These are phyloP conservation scores for Austrofundulus limnaeus DNA, from an alignment of 2,113 vertebrate genomes.

Conservation along the genomic window DNA sequence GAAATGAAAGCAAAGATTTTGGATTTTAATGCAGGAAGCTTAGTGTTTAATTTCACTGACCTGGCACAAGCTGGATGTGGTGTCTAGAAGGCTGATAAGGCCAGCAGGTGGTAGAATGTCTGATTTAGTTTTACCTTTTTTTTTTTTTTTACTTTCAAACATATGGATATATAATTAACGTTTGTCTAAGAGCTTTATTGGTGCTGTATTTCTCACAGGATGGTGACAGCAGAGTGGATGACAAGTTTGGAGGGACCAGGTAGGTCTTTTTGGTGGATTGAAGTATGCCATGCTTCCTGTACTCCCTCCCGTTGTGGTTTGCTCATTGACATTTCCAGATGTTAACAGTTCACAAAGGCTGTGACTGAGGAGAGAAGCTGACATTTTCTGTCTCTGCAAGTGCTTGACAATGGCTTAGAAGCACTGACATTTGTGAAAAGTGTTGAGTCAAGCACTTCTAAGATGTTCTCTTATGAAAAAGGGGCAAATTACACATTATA, in stretches of 20 bases:
- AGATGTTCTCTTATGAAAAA: conserved; percentile 50
- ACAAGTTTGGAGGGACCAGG: conserved; percentile 1
- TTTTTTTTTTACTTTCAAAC: too few species aligned
- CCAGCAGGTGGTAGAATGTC: too few species aligned
- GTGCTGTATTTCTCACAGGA: too few species aligned
- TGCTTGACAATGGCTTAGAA: conserved; percentile 57
- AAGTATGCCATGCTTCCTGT: conserved; percentile 18
- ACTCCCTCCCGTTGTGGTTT: conserved; percentile 44
- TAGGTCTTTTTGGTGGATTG: conserved; percentile 29
- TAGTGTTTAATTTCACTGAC: too few species aligned
- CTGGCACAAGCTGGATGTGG: too few species aligned
- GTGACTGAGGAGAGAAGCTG: conserved; percentile 66
- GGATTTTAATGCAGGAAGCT: too few species aligned
- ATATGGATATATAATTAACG: background rate
- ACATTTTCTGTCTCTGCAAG: conserved; percentile 67
- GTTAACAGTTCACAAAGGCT: conserved; percentile 61
- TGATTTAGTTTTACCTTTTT: too few species aligned
- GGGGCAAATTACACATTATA: conserved; percentile 53
- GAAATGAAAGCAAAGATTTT: too few species aligned
- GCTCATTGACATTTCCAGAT: conserved; percentile 76
- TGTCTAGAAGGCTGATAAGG: too few species aligned
- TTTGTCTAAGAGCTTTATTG: background rate
- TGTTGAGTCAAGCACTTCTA: conserved; percentile 41
- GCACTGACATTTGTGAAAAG: conserved; percentile 73
- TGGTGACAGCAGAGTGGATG: conserved; percentile 1